Base-by-base conservation (phyloP, 2,797 vertebrate genomes). In the Triplophysa yarkandensis region DNA sequence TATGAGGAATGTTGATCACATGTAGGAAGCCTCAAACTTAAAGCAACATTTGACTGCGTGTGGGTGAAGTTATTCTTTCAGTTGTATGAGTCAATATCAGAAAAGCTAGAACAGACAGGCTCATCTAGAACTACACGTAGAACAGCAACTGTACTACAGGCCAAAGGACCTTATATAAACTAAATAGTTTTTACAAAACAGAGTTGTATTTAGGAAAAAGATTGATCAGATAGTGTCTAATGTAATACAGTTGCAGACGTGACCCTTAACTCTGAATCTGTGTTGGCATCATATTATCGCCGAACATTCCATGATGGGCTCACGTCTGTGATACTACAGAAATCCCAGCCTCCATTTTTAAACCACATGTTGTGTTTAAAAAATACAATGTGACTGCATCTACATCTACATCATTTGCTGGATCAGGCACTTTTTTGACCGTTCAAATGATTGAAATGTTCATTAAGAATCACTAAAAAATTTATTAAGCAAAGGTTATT, bases 11-110 rank as follows among this genome's bases (percentile, higher is more conserved):
- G 39, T 34, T 25, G 1, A 19, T 55, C 25, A 27, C 66, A 34
- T n/a, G 19, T 23, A 9, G 7, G 19, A 27, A 19, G 25, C 21
- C 10, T 17, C 16, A n/a, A 8, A 27, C 14, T 3, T 27, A 19
- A 6, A 23, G 28, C 27, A 54, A 23, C 8, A 50, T 52, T 67
- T 36, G 64, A 67, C 4, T 39, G 21, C 17, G 21, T 55, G 34
- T 55, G 66, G 66, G 34, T 39, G 14, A 68, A 39, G 48, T 4
- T 54, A 68, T 68, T 55, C 23, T 28, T 16, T 4, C 32, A 68
- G 66, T 23, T 28, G 16, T 16, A 14, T 68, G 66, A 55, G 34
- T 68, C 66, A 4, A 3, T 41, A 55, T 14, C 27, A 10, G 28
- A 17, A 55, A 41, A 68, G 32, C 16, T 4, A 55, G 23, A 41